Base-by-base conservation (phyloP, 2,888 invertebrate genomes). In the Andricus curvator region DNA sequence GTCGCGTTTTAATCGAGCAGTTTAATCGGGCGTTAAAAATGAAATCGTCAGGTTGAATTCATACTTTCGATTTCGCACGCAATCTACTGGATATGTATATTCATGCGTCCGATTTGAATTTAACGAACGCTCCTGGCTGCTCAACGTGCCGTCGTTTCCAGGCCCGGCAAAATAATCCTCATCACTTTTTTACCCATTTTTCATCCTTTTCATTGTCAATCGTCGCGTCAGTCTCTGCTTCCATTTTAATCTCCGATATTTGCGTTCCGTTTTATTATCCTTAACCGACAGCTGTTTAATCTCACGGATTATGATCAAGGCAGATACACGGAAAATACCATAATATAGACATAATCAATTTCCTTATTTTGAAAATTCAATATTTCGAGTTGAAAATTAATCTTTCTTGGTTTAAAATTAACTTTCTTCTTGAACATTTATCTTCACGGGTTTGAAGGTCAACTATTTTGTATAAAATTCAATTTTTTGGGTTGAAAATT, bases 11-110 rank as follows among this genome's bases (percentile, higher is more conserved):
- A 70, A 70, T 70, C 70, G 70, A 51, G 51, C 29, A 29, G 51
- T 70, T 70, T 29, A 70, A 70, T 70, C 70, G 70, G 70, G 70
- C 70, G 70, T 51, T 51, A 70, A 70, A 70, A 70, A 70, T 70
- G 51, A 44, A 70, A 70, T 70, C 48, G 70, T 25, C 70, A 70
- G 70, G 70, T 51, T 70, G 81, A 78, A 81, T 79, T 77, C 64
- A 80, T 79, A 81, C 83, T 85, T 79, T 80, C 80, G 70, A 81
- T 80, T 80, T 78, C 79, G 78, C 41, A 37, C 78, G 77, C 70
- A 51, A 62, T 62, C 80, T 65, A 51, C 11, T 25, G 25, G 64
- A 22, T 78, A 76, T 82, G 81, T 77, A 62, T 82, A 78, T 80
- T 56, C 77, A 79, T 78, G 80, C 64, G 29, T 74, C 56, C 77